Conservation (phyloP, 2,113 vertebrate genomes). For the Aptenodytes forsteri region DNA sequence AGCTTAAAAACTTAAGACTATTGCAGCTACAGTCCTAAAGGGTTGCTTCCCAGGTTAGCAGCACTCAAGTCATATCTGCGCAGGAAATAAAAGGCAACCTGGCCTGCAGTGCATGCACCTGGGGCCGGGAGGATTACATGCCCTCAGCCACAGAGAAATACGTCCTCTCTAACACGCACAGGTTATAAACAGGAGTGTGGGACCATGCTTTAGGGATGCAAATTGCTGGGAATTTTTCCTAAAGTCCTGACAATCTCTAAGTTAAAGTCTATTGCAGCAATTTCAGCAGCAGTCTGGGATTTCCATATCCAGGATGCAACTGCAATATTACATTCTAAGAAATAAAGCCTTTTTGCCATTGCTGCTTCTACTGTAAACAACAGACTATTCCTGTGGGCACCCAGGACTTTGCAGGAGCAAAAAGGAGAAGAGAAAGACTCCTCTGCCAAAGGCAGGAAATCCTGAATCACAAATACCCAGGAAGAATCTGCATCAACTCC, state of each 20-base stretch:
- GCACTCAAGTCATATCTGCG: background rate
- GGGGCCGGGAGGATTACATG: background rate
- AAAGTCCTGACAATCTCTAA: background rate
- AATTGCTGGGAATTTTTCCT: background rate
- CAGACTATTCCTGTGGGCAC: background rate
- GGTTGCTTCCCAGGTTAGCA: background rate
- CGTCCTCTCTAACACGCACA: rapidly evolving
- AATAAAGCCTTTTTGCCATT: background rate
- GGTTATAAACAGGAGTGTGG: background rate
- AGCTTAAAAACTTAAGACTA: background rate
- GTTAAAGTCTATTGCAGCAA: background rate
- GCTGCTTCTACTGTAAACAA: background rate
- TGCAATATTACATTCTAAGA: background rate
- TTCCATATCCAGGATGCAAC: background rate
- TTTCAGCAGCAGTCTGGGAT: background rate
- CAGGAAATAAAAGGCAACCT: background rate
- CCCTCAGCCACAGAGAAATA: background rate
- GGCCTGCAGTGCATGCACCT: background rate
- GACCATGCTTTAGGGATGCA: background rate
- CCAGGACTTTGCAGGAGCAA: background rate
- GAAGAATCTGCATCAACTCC: background rate
- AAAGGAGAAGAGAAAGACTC: background rate
- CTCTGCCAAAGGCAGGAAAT: background rate
- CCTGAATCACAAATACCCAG: background rate
- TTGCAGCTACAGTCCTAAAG: background rate